Evolutionary conservation across 1,140 invertebrate species (phyloP).

Genomic region (Cylas formicarius): DNA sequence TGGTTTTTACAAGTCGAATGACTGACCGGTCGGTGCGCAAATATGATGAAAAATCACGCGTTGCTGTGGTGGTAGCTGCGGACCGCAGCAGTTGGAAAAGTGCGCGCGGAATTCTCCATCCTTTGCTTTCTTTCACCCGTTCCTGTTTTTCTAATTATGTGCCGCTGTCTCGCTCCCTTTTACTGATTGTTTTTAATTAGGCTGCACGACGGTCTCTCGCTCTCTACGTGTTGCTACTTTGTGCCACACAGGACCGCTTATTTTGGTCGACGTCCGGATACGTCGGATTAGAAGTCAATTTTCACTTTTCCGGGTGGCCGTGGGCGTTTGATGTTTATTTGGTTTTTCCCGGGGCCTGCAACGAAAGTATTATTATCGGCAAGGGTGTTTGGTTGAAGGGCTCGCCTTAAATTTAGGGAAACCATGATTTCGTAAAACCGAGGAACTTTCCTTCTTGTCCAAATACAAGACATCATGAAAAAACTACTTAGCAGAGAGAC

Average conservation of each 20-base stretch:
- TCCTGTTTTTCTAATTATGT: constrained; percentile 34
- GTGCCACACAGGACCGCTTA: constrained; percentile 13
- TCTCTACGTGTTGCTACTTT: constrained; percentile 20
- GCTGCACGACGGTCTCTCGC: constrained; percentile 20
- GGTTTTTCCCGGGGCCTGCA: constrained; percentile 1
- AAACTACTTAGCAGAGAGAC: too few relatives aligned
- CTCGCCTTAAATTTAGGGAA: too few relatives aligned
- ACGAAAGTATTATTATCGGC: too few relatives aligned
- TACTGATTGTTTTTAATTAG: constrained; percentile 28
- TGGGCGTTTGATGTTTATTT: constrained; percentile 4
- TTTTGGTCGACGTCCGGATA: constrained; percentile 16
- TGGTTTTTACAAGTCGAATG: constrained; percentile 19
- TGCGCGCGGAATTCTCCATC: constrained; percentile 37
- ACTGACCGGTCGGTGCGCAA: constrained; percentile 22
- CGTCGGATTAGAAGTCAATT: constrained; percentile 24
- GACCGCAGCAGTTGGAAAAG: constrained; percentile 38
- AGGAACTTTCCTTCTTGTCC: too few relatives aligned
- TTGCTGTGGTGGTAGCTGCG: constrained; percentile 32
- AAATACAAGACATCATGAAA: too few relatives aligned
- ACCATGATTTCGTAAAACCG: too few relatives aligned
- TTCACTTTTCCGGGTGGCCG: constrained; percentile 11
- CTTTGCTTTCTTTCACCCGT: constrained; percentile 28
- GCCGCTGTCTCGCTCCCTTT: constrained; percentile 22
- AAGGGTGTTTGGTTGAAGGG: too few relatives aligned
- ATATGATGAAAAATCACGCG: constrained; percentile 41